Evolutionary conservation across 2,888 invertebrate species (phyloP).

Genomic region (Hypsopygia costalis): DNA sequence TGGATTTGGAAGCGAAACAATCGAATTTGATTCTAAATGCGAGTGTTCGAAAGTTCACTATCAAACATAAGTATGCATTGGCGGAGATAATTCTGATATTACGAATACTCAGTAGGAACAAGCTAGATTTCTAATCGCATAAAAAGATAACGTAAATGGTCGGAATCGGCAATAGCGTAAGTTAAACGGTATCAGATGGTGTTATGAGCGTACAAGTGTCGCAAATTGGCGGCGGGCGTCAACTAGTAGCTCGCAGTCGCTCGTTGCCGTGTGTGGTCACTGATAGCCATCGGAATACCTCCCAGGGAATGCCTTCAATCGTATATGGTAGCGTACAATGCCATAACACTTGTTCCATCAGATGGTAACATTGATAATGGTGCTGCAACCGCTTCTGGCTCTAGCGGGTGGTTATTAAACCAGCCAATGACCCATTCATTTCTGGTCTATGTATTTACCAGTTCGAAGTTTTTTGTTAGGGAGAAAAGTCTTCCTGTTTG

Average conservation of each 20-base stretch:
- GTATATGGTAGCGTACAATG: constrained; percentile 61
- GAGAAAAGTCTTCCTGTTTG: too few relatives aligned
- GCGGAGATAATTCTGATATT: too few relatives aligned
- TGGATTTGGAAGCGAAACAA: background rate
- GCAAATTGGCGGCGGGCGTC: constrained; percentile 56
- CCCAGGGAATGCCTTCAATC: constrained; percentile 52
- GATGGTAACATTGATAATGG: constrained; percentile 58
- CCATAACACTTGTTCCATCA: constrained; percentile 70
- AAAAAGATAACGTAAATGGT: constrained; percentile 31
- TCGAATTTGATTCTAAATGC: too few relatives aligned
- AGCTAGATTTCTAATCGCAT: too few relatives aligned
- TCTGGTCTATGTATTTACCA: too few relatives aligned
- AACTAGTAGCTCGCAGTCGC: constrained; percentile 48
- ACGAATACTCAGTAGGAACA: too few relatives aligned
- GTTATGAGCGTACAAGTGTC: constrained; percentile 62
- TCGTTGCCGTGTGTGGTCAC: constrained; percentile 57
- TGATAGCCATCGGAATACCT: constrained; percentile 63
- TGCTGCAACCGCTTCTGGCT: constrained; percentile 39
- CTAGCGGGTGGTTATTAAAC: constrained; percentile 51
- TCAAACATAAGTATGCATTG: too few relatives aligned
- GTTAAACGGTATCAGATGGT: constrained; percentile 49
- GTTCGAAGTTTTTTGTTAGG: too few relatives aligned
- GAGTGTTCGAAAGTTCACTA: too few relatives aligned
- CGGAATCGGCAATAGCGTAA: constrained; percentile 37
- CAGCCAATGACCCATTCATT: constrained; percentile 41